Conservation (phyloP, 2,797 vertebrate genomes). For the Phoeniculus purpureus region DNA sequence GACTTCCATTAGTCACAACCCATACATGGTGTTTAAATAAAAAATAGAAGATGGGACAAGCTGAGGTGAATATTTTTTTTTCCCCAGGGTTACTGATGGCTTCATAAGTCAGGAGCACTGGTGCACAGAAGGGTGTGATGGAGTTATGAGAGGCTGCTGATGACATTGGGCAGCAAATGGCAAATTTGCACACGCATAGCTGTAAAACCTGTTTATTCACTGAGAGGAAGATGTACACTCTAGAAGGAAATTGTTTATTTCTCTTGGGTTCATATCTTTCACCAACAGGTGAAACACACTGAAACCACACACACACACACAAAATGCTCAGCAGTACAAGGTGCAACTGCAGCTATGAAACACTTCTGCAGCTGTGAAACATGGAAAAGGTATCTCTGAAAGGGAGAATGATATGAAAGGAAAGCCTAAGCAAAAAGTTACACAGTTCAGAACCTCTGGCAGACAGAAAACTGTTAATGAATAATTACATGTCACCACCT, state of each 20-base stretch:
- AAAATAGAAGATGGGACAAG: background rate
- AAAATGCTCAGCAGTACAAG: background rate
- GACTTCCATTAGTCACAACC: background rate
- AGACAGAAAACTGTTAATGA: background rate
- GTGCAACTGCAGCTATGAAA: background rate
- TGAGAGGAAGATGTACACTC: background rate
- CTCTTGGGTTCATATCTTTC: background rate
- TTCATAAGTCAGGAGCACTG: background rate
- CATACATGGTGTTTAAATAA: background rate
- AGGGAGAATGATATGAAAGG: background rate
- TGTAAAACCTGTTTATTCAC: background rate
- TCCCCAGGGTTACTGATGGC: background rate
- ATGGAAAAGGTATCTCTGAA: background rate
- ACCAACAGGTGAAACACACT: background rate
- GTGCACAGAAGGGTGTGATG: background rate
- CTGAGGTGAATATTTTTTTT: background rate
- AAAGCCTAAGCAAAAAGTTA: background rate
- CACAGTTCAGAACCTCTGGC: background rate
- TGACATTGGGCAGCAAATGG: background rate
- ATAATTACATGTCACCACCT: conserved; percentile 52
- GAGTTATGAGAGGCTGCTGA: background rate
- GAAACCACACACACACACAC: background rate
- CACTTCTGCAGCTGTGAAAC: background rate
- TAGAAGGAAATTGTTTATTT: background rate
- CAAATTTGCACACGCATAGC: background rate